Conservation (phyloP, 2,888 invertebrate genomes). For the Linnaemya vulpina region DNA sequence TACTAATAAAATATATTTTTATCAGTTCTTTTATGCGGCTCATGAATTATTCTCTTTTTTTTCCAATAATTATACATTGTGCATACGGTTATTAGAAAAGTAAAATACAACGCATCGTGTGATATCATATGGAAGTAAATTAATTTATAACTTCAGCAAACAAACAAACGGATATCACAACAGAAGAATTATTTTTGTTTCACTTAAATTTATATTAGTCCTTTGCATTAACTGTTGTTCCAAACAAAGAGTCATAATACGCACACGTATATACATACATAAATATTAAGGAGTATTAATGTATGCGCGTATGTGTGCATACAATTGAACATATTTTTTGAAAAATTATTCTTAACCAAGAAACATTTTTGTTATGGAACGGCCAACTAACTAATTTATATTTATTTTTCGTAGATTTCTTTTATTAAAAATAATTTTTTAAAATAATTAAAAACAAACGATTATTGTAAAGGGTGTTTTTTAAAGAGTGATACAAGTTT, state of each 20-base stretch:
- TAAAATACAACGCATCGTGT: constrained; percentile 15
- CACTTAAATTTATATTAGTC: background rate
- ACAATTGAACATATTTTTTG: no score
- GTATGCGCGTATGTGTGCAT: background rate
- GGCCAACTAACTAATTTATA: no score
- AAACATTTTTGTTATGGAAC: no score
- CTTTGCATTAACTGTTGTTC: background rate
- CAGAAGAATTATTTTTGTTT: background rate
- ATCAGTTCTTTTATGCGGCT: background rate
- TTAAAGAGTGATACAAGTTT: no score
- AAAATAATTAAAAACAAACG: no score
- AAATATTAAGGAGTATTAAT: no score
- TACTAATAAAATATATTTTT: no score
- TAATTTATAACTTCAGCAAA: constrained; percentile 73
- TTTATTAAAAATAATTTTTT: no score
- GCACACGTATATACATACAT: background rate
- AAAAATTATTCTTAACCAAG: no score
- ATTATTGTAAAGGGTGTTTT: no score
- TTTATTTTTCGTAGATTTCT: no score
- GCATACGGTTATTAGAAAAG: background rate
- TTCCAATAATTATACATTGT: background rate
- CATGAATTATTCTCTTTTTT: background rate
- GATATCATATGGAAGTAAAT: constrained; percentile 77
- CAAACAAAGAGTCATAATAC: background rate
- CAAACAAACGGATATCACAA: background rate